Percentiles rank a stretch among this genome's conserved stretches.
These are phyloP conservation scores for Scolanthus callimorphus DNA, from an alignment of 92 coral and sea anemone genomes.

Conservation along the genomic window DNA sequence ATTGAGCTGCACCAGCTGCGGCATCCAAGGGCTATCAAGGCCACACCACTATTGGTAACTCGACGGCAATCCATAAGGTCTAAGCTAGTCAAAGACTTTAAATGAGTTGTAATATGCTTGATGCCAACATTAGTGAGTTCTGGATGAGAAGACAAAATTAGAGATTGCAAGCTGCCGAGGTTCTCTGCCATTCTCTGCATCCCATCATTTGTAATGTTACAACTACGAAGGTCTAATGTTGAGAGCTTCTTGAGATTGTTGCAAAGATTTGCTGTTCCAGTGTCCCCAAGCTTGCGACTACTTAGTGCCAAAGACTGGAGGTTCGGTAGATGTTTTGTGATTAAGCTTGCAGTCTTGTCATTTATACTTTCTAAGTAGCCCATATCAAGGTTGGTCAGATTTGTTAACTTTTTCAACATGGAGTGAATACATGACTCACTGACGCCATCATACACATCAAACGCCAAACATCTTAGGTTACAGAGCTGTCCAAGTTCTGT, in stretches of 20 bases:
- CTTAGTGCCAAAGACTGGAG: conserved; percentile 74
- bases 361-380: conserved; percentile 81
- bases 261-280: conserved; percentile 60
- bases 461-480: conserved; percentile 59
- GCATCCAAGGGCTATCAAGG: conserved; percentile 61
- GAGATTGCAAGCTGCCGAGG: conserved; percentile 54
- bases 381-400: conserved; percentile 63
- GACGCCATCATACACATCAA: conserved; percentile 76
- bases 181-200: conserved; percentile 58
- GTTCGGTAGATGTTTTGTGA: conserved; percentile 66
- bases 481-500: conserved; percentile 62
- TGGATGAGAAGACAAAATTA: conserved; percentile 75
- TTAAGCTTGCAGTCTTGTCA: conserved; percentile 62
- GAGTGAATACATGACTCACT: conserved; percentile 63
- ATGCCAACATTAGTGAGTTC: conserved; percentile 79
- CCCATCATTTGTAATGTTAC: conserved; percentile 74
- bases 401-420: conserved; percentile 63
- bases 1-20: conserved; percentile 67
- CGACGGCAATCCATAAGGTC: conserved; percentile 86
- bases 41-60: conserved; percentile 79
- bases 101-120: conserved; percentile 61
- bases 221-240: conserved; percentile 81
- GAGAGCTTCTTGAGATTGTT: conserved; percentile 66
- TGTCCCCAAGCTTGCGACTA: conserved; percentile 68
- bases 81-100: conserved; percentile 75